A percentile compares a stretch with the other conserved stretches of the same genome.
These are phyloP conservation scores for Collichthys lucidus DNA, from an alignment of 2,113 vertebrate species.

Conservation along the genomic window DNA sequence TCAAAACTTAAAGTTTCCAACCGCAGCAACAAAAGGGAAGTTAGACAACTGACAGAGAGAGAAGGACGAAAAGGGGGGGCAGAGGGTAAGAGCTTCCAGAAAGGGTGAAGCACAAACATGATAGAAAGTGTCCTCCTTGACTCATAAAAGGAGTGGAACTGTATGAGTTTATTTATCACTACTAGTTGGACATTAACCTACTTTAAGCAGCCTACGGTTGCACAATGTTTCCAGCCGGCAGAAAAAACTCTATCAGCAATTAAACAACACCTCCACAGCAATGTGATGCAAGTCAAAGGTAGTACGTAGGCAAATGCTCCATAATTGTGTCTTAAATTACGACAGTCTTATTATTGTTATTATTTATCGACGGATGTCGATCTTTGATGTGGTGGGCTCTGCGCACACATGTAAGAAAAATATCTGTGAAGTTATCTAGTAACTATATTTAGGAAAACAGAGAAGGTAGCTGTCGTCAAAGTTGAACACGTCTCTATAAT, in stretches of 20 bases:
- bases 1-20: slow-evolving; percentile 89
- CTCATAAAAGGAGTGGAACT: slow-evolving; percentile 33
- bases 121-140: slow-evolving; percentile 57
- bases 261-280: neutral
- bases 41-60: slow-evolving; percentile 80
- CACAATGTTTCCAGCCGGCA: slow-evolving; percentile 28
- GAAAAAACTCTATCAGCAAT: slow-evolving; percentile 8
- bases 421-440: neutral
- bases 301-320: neutral
- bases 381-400: neutral
- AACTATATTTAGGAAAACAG: slow-evolving; percentile 2
- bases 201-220: slow-evolving; percentile 17
- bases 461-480: neutral
- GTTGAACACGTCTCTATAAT: neutral
- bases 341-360: too few relatives aligned
- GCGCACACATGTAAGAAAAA: neutral
- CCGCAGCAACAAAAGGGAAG: slow-evolving; percentile 87
- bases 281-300: neutral
- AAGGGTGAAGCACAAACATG: slow-evolving; percentile 24
- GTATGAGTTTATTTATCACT: neutral
- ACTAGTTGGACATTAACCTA: slow-evolving; percentile 39
- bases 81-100: slow-evolving; percentile 26
- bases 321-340: slow-evolving; percentile 1
- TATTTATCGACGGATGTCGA: too few relatives aligned
- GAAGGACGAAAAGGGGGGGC: slow-evolving; percentile 33